phyloP scores from a whole-genome alignment of 1,140 invertebrate species.

The Drosophila orena region DNA sequence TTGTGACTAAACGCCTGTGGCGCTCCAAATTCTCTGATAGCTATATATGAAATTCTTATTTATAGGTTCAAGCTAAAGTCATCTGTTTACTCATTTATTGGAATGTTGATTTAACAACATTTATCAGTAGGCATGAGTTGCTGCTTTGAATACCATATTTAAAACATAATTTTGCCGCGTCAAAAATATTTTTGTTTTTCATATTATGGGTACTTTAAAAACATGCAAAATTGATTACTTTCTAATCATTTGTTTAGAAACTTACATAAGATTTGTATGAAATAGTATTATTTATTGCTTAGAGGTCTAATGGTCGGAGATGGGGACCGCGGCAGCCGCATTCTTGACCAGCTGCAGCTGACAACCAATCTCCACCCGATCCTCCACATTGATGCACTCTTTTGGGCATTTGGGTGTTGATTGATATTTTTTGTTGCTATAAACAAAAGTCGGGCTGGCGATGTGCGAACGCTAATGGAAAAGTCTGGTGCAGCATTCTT shows the following conservation, averaged over 20 bases:
- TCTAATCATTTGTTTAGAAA: not conserved
- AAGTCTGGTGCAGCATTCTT: slow-evolving; percentile 78
- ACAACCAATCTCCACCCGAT: slow-evolving; percentile 13
- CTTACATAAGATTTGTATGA: no score
- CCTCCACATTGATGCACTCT: slow-evolving; percentile 35
- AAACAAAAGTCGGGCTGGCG: slow-evolving; percentile 61
- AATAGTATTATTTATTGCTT: no score
- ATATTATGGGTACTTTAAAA: no score
- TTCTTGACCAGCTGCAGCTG: slow-evolving; percentile 54
- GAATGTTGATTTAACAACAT: not conserved
- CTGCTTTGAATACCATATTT: not conserved
- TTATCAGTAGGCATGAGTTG: not conserved
- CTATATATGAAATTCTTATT: not conserved
- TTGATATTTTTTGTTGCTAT: slow-evolving; percentile 70
- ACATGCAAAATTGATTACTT: no score
- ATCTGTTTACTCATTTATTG: not conserved
- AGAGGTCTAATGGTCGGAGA: slow-evolving; percentile 32
- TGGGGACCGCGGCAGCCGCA: slow-evolving; percentile 37
- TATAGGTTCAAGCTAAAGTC: not conserved
- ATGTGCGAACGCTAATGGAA: slow-evolving; percentile 65
- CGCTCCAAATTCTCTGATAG: not conserved
- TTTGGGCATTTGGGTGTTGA: slow-evolving; percentile 81
- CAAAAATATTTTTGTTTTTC: not conserved
- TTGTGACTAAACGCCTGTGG: not conserved
- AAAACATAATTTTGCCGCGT: not conserved